Percentiles rank a stretch among this genome's conserved stretches.
Evolutionary conservation across 2,113 vertebrate genomes (phyloP).

Genomic region (Datnioides undecimradiatus): DNA sequence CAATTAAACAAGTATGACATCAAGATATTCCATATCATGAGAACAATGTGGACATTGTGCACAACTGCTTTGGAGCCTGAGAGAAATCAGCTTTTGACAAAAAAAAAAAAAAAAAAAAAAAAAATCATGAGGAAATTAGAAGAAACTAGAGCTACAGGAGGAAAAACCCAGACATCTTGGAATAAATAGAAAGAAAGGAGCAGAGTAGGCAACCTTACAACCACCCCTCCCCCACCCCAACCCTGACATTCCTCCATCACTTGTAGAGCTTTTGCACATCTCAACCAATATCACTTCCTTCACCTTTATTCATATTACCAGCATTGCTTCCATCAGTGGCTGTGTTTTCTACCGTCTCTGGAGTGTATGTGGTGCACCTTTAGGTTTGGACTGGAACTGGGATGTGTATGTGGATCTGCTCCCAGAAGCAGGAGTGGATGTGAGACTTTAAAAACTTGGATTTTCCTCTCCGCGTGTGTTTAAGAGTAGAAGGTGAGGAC

Average conservation of each 20-base stretch:
- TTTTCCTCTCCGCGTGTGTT: constrained; percentile 34
- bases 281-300: constrained; percentile 38
- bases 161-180: constrained; percentile 36
- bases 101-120: constrained; percentile 3
- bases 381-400: constrained; percentile 45
- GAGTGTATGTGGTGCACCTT: constrained; percentile 60
- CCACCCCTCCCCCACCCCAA: constrained; percentile 18
- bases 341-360: constrained; percentile 55
- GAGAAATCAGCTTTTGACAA: constrained; percentile 50
- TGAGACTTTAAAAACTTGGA: constrained; percentile 29
- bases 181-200: constrained; percentile 55
- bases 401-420: constrained; percentile 71
- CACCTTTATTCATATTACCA: constrained; percentile 15
- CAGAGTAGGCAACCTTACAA: constrained; percentile 35
- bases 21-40: constrained; percentile 43
- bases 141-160: constrained; percentile 51
- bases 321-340: constrained; percentile 46
- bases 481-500: constrained; percentile 99
- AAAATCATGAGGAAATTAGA: constrained; percentile 23
- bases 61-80: constrained; percentile 60
- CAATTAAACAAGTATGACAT: constrained; percentile 57
- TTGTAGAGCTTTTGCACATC: constrained; percentile 32
- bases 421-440: constrained; percentile 53
- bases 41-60: constrained; percentile 50
- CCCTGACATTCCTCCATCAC: constrained; percentile 29